Evolutionary conservation across 2,797 vertebrate genomes (phyloP).

Genomic region (Coranthus polyacanthus): DNA sequence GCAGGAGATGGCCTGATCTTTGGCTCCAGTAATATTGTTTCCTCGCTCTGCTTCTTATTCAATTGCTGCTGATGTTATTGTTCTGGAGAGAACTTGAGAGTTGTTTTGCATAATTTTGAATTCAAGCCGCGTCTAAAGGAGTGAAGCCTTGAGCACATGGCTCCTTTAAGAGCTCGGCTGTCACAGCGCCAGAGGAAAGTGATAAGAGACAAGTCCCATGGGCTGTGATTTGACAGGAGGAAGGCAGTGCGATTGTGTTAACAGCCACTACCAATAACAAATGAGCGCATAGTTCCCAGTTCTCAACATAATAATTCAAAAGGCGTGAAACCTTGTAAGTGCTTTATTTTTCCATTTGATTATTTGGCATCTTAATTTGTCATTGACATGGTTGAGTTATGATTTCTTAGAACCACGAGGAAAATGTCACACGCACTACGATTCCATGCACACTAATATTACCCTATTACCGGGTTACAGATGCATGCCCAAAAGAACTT

Average conservation of each 20-base stretch:
- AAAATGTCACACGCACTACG: not conserved
- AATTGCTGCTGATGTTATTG: slow-evolving; percentile 55
- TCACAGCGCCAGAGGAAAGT: slow-evolving; percentile 60
- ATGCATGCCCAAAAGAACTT: no score
- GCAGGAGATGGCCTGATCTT: slow-evolving; percentile 20
- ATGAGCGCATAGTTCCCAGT: slow-evolving; percentile 67
- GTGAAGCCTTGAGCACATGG: not conserved
- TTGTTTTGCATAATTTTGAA: slow-evolving; percentile 46
- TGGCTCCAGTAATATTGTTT: slow-evolving; percentile 16
- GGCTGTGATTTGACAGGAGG: slow-evolving; percentile 75
- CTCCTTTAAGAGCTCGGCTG: slow-evolving; percentile 67
- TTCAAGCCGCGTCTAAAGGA: slow-evolving; percentile 1
- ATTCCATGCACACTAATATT: no score
- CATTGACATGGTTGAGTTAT: slow-evolving; percentile 21
- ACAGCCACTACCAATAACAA: slow-evolving; percentile 64
- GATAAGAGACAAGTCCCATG: slow-evolving; percentile 71
- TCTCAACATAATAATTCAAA: slow-evolving; percentile 34
- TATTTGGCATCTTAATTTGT: slow-evolving; percentile 16
- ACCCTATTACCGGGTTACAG: no score
- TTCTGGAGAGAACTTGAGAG: not conserved
- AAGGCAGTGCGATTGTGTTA: slow-evolving; percentile 64
- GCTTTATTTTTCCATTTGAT: slow-evolving; percentile 6
- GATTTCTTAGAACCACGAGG: not conserved
- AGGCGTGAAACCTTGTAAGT: slow-evolving; percentile 20
- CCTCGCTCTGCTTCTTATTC: slow-evolving; percentile 21